phyloP scores from a whole-genome alignment of 2,797 vertebrate genomes.

The Gymnothorax reevesii region DNA sequence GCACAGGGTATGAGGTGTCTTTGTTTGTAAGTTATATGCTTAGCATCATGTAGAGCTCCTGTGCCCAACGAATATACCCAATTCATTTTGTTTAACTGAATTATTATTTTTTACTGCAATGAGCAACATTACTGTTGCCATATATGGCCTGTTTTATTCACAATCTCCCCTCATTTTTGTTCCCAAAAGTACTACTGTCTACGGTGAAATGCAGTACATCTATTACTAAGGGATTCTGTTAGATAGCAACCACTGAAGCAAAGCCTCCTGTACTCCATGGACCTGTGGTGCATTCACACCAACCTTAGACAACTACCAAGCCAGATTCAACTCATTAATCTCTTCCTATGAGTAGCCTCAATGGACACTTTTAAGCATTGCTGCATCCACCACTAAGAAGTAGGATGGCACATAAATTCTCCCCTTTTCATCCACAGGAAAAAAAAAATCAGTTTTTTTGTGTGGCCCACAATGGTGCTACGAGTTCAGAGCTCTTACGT shows the following conservation, averaged over 20 bases:
- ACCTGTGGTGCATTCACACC: background rate
- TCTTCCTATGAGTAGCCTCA: background rate
- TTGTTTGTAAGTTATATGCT: too few species aligned
- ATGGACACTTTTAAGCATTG: constrained; percentile 10
- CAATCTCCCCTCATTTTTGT: too few species aligned
- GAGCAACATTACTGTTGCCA: too few species aligned
- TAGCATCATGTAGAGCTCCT: too few species aligned
- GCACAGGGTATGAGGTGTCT: too few species aligned
- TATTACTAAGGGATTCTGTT: background rate
- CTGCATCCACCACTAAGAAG: background rate
- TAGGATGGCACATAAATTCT: background rate
- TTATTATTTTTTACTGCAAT: too few species aligned
- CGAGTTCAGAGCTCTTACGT: background rate
- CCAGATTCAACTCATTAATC: constrained; percentile 4
- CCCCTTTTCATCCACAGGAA: background rate
- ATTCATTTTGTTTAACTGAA: too few species aligned
- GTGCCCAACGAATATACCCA: too few species aligned
- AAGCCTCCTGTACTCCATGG: background rate
- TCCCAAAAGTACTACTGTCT: too few species aligned
- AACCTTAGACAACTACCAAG: background rate
- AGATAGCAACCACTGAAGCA: background rate
- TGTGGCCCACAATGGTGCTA: background rate
- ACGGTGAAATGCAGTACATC: too few species aligned
- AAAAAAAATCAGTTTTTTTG: background rate
- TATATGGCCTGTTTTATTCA: too few species aligned